These are phyloP conservation scores for Habropoda laboriosa DNA, from an alignment of 1,140 invertebrate species.

Conservation along the genomic window DNA sequence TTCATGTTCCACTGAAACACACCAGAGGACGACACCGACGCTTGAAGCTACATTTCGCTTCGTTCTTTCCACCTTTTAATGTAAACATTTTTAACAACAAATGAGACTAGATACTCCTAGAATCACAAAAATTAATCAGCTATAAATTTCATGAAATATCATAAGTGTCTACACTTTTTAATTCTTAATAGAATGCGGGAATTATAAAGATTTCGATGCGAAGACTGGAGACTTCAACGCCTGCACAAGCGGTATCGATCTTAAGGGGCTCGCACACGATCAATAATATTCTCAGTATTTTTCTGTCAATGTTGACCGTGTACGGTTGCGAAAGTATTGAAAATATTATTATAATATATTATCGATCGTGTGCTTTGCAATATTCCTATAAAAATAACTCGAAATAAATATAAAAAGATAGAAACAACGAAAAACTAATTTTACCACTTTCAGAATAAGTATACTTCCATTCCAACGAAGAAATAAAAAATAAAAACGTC, in stretches of 20 bases:
- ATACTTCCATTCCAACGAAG: too few relatives aligned
- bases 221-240: background rate
- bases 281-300: too few relatives aligned
- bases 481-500: too few relatives aligned
- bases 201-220: background rate
- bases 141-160: background rate
- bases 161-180: background rate
- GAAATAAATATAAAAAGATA: background rate
- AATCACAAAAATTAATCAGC: too few relatives aligned
- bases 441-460: too few relatives aligned
- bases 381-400: background rate
- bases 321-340: too few relatives aligned
- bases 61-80: conserved; percentile 6
- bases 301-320: too few relatives aligned
- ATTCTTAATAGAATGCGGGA: background rate
- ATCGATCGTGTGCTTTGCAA: too few relatives aligned
- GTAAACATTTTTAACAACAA: too few relatives aligned
- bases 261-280: too few relatives aligned
- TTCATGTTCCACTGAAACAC: background rate
- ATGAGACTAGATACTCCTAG: background rate
- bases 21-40: conserved; percentile 12
- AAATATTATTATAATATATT: too few relatives aligned
- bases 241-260: background rate
- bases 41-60: background rate
- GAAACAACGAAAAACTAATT: too few relatives aligned